Evolutionary conservation across 2,797 vertebrate genomes (phyloP), one percentile per base, ranked within the genome.

Genomic region (Sebastes umbrosus): DNA sequence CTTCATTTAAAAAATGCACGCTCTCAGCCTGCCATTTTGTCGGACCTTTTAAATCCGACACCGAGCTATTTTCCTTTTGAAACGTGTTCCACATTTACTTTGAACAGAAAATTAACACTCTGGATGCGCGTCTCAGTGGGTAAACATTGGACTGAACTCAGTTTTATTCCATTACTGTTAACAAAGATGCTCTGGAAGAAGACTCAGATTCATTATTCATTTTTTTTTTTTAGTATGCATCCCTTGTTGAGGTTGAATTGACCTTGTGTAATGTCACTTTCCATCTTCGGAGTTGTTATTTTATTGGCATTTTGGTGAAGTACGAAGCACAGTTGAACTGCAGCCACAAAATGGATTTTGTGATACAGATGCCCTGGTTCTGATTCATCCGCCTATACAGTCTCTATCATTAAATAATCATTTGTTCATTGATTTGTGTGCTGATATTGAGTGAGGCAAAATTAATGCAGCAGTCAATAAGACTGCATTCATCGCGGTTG

Each of bases 351-450:
- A 77, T 85, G 22, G 79, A 83, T 79, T 84, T 67, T 62, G 68
- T 72, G 69, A 83, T 67, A 62, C 70, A 72, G 77, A 66, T 54
- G 29, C 63, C 5, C 12, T 64, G 50, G 34, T 75, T 59, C 52
- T 55, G 59, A 84, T 87, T 66, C 34, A 83, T 86, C 77, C 16
- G 29, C 80, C 67, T 63, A 31, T 66, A 75, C 52, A 18, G 57
- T 62, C 46, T 32, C 70, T 79, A 58, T 83, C 80, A 83, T 88
- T 79, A 86, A 83, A 77, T 80, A 69, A 86, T 92, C 58, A 76
- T 87, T 86, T 80, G 73, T 71, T 69, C 10, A 85, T 88, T 68
- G 82, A 93, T 86, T 86, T 69, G 64, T 62, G 29, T 55, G 73
- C 75, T 52, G 39, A 82, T 87, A 85, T 73, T 31, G 80, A 88